Percentiles rank a stretch among this genome's conserved stretches.
Evolutionary conservation across 1,140 invertebrate genomes (phyloP).

Genomic region (Heterodera carotae): DNA sequence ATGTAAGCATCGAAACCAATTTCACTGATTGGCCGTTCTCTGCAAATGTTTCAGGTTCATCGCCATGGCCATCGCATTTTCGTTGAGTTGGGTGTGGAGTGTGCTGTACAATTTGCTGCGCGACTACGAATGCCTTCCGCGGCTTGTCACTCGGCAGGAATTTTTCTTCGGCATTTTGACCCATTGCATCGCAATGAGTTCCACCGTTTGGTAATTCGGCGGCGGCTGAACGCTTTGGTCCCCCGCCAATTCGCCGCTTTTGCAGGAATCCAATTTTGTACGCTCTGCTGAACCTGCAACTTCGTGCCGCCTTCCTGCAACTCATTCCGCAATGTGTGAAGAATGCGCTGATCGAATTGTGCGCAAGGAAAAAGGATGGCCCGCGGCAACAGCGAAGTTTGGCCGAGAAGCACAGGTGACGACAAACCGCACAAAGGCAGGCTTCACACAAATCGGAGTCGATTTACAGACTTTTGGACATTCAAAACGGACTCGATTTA

Average conservation of each 20-base stretch:
- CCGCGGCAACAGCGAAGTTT: not conserved
- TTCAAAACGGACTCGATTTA: too few species aligned
- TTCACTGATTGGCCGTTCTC: too few species aligned
- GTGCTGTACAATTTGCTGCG: slow-evolving; percentile 69
- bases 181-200: slow-evolving; percentile 70
- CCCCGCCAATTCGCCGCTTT: slow-evolving; percentile 36
- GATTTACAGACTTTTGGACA: slow-evolving; percentile 2
- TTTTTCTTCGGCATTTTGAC: slow-evolving; percentile 68
- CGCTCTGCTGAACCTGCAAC: slow-evolving; percentile 68
- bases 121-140: slow-evolving; percentile 67
- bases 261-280: slow-evolving; percentile 70
- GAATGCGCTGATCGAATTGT: slow-evolving; percentile 12
- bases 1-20: slow-evolving; percentile 51
- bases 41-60: slow-evolving; percentile 48
- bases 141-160: slow-evolving; percentile 58
- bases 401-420: slow-evolving; percentile 7
- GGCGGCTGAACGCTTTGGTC: not conserved
- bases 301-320: slow-evolving; percentile 60
- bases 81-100: slow-evolving; percentile 69
- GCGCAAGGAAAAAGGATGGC: not conserved
- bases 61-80: slow-evolving; percentile 54
- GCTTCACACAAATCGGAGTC: too few species aligned
- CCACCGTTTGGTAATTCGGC: slow-evolving; percentile 66
- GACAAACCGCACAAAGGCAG: too few species aligned
- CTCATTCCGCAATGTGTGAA: slow-evolving; percentile 58